Base-by-base conservation (phyloP, 2,888 invertebrate genomes). In the Selenia dentaria region DNA sequence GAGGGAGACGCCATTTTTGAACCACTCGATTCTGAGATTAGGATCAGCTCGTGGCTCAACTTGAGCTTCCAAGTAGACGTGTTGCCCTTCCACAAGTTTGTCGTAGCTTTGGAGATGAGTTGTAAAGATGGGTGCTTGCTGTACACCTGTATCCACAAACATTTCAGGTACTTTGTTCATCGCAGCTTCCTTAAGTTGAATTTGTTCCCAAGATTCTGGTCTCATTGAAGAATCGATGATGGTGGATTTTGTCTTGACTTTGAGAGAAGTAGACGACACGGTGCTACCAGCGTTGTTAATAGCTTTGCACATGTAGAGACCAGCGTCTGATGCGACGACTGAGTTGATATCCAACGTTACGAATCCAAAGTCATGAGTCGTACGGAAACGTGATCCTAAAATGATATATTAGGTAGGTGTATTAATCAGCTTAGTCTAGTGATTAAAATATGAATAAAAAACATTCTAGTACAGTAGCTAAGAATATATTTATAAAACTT, bases 111-210 rank as follows among this genome's bases (percentile, higher is more conserved):
- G 93, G 38, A 98, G 92, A 70, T 98, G 98, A 13, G 96, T 97
- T 2, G 97, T 98, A 73, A 98, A 98, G n/a, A 98, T 97, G 14
- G 98, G 98, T 32, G 98, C 97, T 81, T 98, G 96, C 74, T 96
- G 96, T 1, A 96, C 96, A 45, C 95, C 94, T 2, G 95, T 93
- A 68, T 97, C 97, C 11, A 96, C 92, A 76, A 96, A 96, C 95
- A 95, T 96, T 83, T 96, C 95, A 1, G 97, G 96, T 25, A 96
- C 96, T 75, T 94, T 95, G 75, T 96, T 96, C 95, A 96, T 96
- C 51, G 97, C 96, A 8, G 97, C 96, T 91, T 98, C 98, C 74
- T 97, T 96, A 20, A 96, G 88, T 71, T 96, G 96, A 66, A 97
- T 98, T 86, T 96, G 96, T 80, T 96, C 96, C 97, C 96, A 98